Evolutionary conservation across 2,888 invertebrate species (phyloP), one percentile per base, ranked within the genome.

Genomic region (Carpatolechia fugitivella): DNA sequence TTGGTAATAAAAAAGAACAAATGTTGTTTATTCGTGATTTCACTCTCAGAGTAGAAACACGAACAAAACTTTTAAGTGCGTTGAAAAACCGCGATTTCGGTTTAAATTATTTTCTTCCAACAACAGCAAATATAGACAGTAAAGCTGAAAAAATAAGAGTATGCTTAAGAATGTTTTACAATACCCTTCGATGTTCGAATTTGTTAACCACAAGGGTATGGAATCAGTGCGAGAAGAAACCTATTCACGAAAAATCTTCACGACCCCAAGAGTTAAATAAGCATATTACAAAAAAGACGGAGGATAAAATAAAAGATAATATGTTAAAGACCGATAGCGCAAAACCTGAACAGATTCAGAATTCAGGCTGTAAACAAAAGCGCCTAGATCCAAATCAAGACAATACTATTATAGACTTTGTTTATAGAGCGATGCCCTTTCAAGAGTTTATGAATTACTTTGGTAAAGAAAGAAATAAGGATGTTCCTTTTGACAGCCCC

Each of bases 321-420:
- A n/a, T n/a, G n/a, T n/a, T n/a, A n/a, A n/a, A n/a, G n/a, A n/a
- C n/a, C n/a, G 18, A 18, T 5, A 29, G n/a, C 10, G 2, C 6
- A 24, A 44, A 20, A 29, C 6, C 4, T 0, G 13, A 6, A 29
- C 29, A n/a, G 29, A 1, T 4, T 6, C n/a, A 20, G 29, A 11
- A 5, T 13, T n/a, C 29, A 1, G 6, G 13, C 20, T 11, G 13
- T 20, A 29, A 44, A 29, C 20, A 13, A 13, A 6, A 20, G 5
- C n/a, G 13, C 20, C n/a, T 7, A 13, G 29, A 44, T 44, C 13
- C 44, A 18, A 20, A 50, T 8, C 11, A 36, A 35, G 50, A 36
- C 36, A 50, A 50, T 50, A 50, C 50, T 20, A 3, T 20, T 18
- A 16, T 50, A n/a, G 50, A 50, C 18, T 50, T 50, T 18, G 50